Conservation (phyloP, 1,140 invertebrate genomes). For the Bactericera cockerelli region DNA sequence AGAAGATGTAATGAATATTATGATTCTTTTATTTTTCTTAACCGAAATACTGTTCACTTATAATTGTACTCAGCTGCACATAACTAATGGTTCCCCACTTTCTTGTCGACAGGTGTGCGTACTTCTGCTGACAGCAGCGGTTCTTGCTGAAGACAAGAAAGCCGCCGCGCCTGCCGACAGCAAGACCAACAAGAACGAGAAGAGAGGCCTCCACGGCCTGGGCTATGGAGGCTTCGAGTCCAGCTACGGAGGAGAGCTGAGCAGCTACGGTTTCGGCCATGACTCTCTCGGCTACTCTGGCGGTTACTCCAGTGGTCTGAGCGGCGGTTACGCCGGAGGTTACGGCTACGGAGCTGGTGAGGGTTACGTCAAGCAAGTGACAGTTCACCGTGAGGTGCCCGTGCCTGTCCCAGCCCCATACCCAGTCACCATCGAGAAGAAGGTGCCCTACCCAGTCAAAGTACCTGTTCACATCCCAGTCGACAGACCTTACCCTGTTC, state of each 20-base stretch:
- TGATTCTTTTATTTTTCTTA: too few species aligned
- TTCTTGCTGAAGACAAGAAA: too few species aligned
- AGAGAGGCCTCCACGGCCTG: conserved; percentile 38
- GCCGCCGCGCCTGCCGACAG: conserved; percentile 15
- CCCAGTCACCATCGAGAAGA: conserved; percentile 36
- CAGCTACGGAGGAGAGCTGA: background rate
- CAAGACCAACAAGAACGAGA: conserved; percentile 44
- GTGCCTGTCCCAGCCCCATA: conserved; percentile 20
- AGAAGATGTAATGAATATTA: too few species aligned
- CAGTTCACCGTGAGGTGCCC: background rate
- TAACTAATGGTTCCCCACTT: too few species aligned
- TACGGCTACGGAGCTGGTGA: background rate
- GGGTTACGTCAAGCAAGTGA: background rate
- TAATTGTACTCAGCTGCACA: too few species aligned
- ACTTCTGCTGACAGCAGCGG: too few species aligned
- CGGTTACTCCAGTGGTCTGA: background rate
- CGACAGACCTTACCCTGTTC: conserved; percentile 42
- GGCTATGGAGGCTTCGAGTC: conserved; percentile 32
- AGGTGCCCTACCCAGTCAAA: conserved; percentile 46
- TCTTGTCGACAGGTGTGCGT: too few species aligned
- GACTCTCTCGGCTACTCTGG: conserved; percentile 23
- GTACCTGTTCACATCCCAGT: conserved; percentile 44
- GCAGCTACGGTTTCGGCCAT: background rate
- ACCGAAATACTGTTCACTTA: too few species aligned
- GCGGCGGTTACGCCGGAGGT: background rate